Evolutionary conservation across 2,113 vertebrate genomes (phyloP).

Genomic region (Psophia crepitans): DNA sequence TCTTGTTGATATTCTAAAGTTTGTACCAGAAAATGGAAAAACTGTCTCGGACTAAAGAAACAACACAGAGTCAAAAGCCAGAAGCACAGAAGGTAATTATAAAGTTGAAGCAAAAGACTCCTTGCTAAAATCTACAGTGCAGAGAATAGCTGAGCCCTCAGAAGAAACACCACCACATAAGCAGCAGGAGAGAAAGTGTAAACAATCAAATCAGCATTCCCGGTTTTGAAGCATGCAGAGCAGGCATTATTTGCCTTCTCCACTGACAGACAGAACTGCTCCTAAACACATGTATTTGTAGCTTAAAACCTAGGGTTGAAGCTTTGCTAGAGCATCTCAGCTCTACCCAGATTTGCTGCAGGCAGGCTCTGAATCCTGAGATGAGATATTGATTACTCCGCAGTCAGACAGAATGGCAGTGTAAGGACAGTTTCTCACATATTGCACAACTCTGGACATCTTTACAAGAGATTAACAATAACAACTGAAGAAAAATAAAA

Average conservation of each 20-base stretch:
- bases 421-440: not conserved
- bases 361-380: not conserved
- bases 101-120: not conserved
- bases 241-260: not conserved
- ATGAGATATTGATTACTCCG: not conserved
- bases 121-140: not conserved
- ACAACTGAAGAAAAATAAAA: not conserved
- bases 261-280: not conserved
- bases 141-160: not conserved
- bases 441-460: not conserved
- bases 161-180: not conserved
- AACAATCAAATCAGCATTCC: not conserved
- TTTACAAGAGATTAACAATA: not conserved
- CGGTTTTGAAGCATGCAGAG: not conserved
- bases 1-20: not conserved
- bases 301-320: not conserved
- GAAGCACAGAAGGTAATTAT: not conserved
- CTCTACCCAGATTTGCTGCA: not conserved
- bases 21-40: not conserved
- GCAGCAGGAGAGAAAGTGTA: not conserved
- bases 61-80: not conserved
- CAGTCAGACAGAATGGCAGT: not conserved
- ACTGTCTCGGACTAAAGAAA: not conserved
- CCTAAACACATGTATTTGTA: not conserved
- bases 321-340: not conserved